Evolutionary conservation across 2,888 invertebrate genomes (phyloP), one percentile per base, ranked within the genome.

Genomic region (Atrina japonica): DNA sequence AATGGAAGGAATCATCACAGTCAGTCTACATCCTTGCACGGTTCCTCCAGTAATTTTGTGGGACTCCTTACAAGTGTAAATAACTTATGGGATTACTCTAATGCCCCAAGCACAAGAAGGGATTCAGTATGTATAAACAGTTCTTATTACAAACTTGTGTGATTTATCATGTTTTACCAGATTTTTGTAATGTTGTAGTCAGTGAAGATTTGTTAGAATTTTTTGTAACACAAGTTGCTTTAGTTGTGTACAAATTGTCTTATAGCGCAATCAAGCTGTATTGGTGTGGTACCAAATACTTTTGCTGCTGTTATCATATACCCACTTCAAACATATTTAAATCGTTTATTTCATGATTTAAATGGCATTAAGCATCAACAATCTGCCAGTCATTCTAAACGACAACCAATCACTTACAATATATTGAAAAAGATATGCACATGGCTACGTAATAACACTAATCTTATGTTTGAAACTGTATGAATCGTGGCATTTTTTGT

Each of bases 401-500:
- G 60, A 25, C 25, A 60, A 3, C 60, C 60, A 25, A 27, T 60
- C 3, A 60, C 60, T n/a, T 45, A 25, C 16, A 25, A 60, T 1
- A 27, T 41, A n/a, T 43, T 59, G 29, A 43, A 23, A 11, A 21
- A 45, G 18, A 14, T 41, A 21, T 41, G 52, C 23, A 16, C 16
- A 25, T 52, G 52, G 52, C 23, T 52, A 52, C 21, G 52, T 9
- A 52, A 52, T 21, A 23, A 25, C 7, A 23, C 14, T 52, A 30
- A 47, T 56, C 14, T 58, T 25, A 1, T 69, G 41, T 43, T 64
- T 45, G 21, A 55, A 35, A 61, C 68, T 23, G 68, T 43, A 1
- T 68, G 63, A 55, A 29, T 27, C 21, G n/a, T 49, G 21, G 67
- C 67, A 7, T 67, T 67, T 35, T 60, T 60, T 53, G 40, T n/a